Conservation (phyloP, 2,888 invertebrate species). For the Gibbula magus region DNA sequence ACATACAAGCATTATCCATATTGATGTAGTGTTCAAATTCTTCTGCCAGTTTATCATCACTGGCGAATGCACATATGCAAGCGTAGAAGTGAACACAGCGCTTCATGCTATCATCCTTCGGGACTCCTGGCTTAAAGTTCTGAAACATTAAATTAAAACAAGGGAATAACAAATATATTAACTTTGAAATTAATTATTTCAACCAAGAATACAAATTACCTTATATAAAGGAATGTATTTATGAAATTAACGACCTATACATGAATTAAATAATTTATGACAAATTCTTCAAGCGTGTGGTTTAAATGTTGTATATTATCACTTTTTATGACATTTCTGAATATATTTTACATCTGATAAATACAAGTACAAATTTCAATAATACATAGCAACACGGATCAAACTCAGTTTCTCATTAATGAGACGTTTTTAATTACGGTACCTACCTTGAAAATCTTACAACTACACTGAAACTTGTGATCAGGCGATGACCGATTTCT, state of each 20-base stretch:
- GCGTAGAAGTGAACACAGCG: conserved; percentile 84
- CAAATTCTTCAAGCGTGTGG: too few relatives aligned
- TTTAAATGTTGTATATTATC: too few relatives aligned
- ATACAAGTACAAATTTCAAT: too few relatives aligned
- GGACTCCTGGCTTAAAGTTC: conserved; percentile 42
- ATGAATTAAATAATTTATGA: too few relatives aligned
- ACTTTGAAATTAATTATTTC: too few relatives aligned
- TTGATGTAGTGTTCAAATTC: conserved; percentile 81
- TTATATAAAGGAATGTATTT: too few relatives aligned
- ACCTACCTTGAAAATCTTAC: conserved; percentile 78
- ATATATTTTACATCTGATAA: too few relatives aligned
- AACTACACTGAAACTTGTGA: conserved; percentile 80
- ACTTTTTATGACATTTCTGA: too few relatives aligned
- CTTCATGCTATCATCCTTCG: conserved; percentile 61
- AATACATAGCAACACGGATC: too few relatives aligned
- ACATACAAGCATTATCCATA: conserved; percentile 72
- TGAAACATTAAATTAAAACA: conserved; percentile 23
- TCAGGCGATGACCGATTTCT: conserved; percentile 73
- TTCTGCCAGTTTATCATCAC: conserved; percentile 80
- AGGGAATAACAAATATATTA: neutral
- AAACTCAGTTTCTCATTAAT: too few relatives aligned
- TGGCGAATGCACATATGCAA: conserved; percentile 83
- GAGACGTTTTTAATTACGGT: neutral
- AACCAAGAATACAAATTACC: too few relatives aligned
- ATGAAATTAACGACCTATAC: too few relatives aligned